These are phyloP conservation scores for Tiaroga cobitis DNA, from an alignment of 2,797 vertebrate genomes.

Conservation along the genomic window DNA sequence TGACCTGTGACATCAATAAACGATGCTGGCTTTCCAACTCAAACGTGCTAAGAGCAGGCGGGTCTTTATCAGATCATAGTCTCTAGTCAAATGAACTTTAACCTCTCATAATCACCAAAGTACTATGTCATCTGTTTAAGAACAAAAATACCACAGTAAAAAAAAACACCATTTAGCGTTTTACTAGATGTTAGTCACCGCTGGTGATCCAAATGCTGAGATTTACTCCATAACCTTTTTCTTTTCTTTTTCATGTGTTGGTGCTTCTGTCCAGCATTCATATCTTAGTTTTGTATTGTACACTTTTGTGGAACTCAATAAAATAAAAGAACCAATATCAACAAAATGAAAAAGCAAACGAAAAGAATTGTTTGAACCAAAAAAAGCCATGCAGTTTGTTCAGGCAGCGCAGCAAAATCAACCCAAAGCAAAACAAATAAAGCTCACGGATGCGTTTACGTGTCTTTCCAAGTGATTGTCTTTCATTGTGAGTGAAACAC, in stretches of 20 bases:
- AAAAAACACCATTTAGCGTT: background rate
- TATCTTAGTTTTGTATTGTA: slow-evolving; percentile 20
- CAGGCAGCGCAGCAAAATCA: background rate
- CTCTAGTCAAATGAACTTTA: slow-evolving; percentile 23
- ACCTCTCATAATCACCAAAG: slow-evolving; percentile 41
- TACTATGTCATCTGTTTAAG: slow-evolving; percentile 46
- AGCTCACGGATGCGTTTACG: background rate
- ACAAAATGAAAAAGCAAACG: slow-evolving; percentile 28
- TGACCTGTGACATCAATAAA: slow-evolving; percentile 44
- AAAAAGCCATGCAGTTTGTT: slow-evolving; percentile 36
- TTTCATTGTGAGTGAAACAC: slow-evolving; percentile 20
- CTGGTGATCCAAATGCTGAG: background rate
- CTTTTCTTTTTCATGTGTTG: background rate
- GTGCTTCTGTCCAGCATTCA: slow-evolving; percentile 12
- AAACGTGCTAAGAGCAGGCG: slow-evolving; percentile 16
- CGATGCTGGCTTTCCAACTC: slow-evolving; percentile 17
- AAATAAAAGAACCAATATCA: slow-evolving; percentile 33
- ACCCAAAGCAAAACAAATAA: background rate
- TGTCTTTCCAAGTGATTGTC: slow-evolving; percentile 37
- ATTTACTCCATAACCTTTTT: slow-evolving; percentile 42
- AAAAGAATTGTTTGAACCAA: slow-evolving; percentile 7
- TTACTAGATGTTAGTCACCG: slow-evolving; percentile 1
- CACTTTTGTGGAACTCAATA: background rate
- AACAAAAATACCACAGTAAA: slow-evolving; percentile 15
- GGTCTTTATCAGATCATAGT: slow-evolving; percentile 30